Conservation (phyloP, 2,888 invertebrate genomes). For the Xestobium rufovillosum region DNA sequence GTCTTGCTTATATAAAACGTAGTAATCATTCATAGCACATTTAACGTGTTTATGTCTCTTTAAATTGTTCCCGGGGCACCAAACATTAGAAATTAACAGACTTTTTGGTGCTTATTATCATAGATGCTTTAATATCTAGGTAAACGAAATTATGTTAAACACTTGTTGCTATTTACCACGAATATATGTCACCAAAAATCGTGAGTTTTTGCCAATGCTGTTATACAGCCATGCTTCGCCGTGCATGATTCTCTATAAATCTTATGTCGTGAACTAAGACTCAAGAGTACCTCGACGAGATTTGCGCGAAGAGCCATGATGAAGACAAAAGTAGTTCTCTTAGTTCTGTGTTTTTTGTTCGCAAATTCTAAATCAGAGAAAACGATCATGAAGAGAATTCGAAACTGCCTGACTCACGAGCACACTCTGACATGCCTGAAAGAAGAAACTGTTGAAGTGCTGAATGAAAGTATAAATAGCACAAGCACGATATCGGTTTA, state of each 20-base stretch:
- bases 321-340: neutral
- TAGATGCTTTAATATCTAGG: too few relatives aligned
- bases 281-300: neutral
- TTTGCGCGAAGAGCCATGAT: too few relatives aligned
- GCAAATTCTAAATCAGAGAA: constrained; percentile 7
- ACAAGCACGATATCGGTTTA: constrained; percentile 36
- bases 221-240: constrained; percentile 3
- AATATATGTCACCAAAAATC: too few relatives aligned
- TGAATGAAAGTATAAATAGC: constrained; percentile 42
- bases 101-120: too few relatives aligned
- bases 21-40: too few relatives aligned
- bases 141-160: too few relatives aligned
- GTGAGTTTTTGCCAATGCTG: too few relatives aligned
- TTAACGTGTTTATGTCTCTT: too few relatives aligned
- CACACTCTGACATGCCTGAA: constrained; percentile 42
- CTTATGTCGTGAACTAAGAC: neutral
- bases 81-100: too few relatives aligned
- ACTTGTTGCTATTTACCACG: too few relatives aligned
- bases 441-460: constrained; percentile 36
- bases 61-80: too few relatives aligned
- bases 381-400: constrained; percentile 16
- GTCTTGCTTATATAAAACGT: too few relatives aligned
- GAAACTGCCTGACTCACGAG: constrained; percentile 36
- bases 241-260: constrained; percentile 1
- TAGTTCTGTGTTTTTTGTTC: constrained; percentile 2